Base-by-base conservation (phyloP, 1,140 invertebrate genomes). In the Palaemon carinicauda region DNA sequence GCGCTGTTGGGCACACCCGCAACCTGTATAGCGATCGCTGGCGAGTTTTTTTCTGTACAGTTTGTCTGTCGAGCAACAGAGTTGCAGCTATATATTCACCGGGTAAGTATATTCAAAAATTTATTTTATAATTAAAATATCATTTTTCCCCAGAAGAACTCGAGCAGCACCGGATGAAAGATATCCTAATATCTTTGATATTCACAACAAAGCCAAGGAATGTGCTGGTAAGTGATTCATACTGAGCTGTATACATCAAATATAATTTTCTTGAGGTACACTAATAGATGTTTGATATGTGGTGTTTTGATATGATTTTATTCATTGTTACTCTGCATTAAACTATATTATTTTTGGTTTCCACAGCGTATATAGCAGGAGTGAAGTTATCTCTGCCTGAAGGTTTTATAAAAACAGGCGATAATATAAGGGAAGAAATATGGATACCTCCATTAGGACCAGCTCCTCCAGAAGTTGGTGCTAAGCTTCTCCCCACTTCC, bases 141-240 rank as follows among this genome's bases (percentile, higher is more conserved):
- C 92, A 5, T 53, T 93, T 21, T 91, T 93, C 80, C 89, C 85
- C 27, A 75, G 88, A 51, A 89, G 90, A 50, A 87, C 88, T 33
- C n/a, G 92, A 79, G 90, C 91, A 78, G 91, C 91, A 69, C 91
- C 91, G 10, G 92, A 92, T 90, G 94, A 95, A 87, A 92, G 93
- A n/a, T 97, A 94, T 92, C 97, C 96, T 0, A 95, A 95, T 92
- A 96, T 98, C 0, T 98, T 95, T 91, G 96, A 98, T 91, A 94
- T 93, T 0, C 94, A 95, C 89, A 91, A 93, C 69, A 93, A 94
- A 88, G 94, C 94, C 2, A 95, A 95, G 91, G 93, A 94, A 89
- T 92, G 93, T 86, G 88, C 88, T 53, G 88, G 93, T 94, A 86
- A 94, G 82, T 80, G 77, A 19, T 3, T 54, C 10, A 7, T 19